These are phyloP conservation scores for Silurus aristotelis DNA, from an alignment of 2,797 vertebrate genomes.

Conservation along the genomic window DNA sequence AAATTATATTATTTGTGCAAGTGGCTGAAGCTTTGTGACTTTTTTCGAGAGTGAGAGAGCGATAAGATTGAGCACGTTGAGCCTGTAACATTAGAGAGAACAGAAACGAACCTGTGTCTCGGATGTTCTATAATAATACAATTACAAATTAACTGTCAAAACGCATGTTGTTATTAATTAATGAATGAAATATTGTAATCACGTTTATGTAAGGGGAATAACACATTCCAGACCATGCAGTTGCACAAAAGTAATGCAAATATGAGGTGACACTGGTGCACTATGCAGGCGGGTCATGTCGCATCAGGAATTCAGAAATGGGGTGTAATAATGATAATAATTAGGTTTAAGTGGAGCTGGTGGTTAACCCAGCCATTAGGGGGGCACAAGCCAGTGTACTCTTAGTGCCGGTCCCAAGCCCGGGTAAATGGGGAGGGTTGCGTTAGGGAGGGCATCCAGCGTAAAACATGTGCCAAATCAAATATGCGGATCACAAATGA, in stretches of 20 bases:
- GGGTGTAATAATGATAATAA: neutral
- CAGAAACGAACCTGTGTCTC: neutral
- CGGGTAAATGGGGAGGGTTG: too few relatives aligned
- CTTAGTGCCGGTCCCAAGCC: too few relatives aligned
- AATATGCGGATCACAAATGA: too few relatives aligned
- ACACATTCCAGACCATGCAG: neutral
- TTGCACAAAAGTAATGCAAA: neutral
- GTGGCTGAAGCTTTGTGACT: neutral
- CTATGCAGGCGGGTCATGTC: neutral
- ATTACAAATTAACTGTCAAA: neutral
- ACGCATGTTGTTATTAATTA: neutral
- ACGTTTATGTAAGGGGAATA: too few relatives aligned
- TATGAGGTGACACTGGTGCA: neutral
- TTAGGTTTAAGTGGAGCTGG: neutral
- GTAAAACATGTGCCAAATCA: too few relatives aligned
- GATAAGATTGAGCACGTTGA: neutral
- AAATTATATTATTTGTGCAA: neutral
- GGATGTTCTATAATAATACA: neutral
- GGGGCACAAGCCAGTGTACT: too few relatives aligned
- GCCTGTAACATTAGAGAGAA: neutral
- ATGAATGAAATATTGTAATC: neutral
- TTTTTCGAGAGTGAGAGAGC: neutral
- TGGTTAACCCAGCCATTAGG: too few relatives aligned
- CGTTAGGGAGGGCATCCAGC: too few relatives aligned
- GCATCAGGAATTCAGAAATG: constrained; percentile 13